Evolutionary conservation across 2,888 invertebrate species (phyloP).

Genomic region (Brachynemurus nebulosus): DNA sequence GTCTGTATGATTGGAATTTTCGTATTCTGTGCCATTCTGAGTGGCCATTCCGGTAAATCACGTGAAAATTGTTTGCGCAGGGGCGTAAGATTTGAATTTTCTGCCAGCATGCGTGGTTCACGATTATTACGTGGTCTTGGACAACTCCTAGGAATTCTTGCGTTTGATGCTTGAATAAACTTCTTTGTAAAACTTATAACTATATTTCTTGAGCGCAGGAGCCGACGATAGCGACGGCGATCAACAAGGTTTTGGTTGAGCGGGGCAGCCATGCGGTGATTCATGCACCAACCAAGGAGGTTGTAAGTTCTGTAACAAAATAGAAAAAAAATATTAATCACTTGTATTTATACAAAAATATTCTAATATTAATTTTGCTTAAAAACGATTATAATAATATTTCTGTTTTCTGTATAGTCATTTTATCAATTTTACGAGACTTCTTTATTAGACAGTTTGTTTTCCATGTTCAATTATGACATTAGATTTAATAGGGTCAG

Average conservation of each 20-base stretch:
- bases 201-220: constrained; percentile 18
- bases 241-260: constrained; percentile 7
- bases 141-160: neutral
- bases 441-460: too few species aligned
- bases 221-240: constrained; percentile 10
- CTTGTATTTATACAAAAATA: too few species aligned
- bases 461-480: too few species aligned
- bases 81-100: constrained; percentile 24
- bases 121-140: constrained; percentile 7
- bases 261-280: constrained; percentile 31
- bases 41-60: constrained; percentile 34
- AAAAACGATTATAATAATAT: too few species aligned
- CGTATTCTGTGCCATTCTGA: constrained; percentile 14
- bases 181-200: neutral
- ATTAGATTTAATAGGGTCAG: too few species aligned
- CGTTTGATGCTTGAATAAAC: neutral
- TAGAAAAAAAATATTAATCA: too few species aligned
- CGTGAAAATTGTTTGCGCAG: constrained; percentile 32
- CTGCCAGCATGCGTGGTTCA: constrained; percentile 25
- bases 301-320: constrained; percentile 25
- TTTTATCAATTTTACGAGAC: too few species aligned
- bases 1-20: constrained; percentile 4
- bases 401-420: too few species aligned
- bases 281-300: constrained; percentile 23
- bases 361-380: too few species aligned